Evolutionary conservation across 2,888 invertebrate genomes (phyloP).

Genomic region (Hydropsyche betteni): DNA sequence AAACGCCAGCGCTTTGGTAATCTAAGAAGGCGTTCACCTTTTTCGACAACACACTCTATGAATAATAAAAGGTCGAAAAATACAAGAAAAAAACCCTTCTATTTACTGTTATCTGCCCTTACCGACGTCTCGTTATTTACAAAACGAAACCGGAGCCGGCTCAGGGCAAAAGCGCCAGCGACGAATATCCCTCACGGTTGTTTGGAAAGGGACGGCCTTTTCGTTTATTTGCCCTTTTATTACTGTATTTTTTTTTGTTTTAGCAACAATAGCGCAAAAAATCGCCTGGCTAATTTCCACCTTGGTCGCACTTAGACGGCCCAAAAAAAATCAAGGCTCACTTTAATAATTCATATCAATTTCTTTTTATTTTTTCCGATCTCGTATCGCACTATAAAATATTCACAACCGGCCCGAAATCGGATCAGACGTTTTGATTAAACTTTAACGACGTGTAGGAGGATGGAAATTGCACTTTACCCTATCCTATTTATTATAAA

Average conservation of each 20-base stretch:
- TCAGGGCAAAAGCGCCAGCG: no score
- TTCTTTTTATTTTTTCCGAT: not conserved
- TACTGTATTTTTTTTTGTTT: not conserved
- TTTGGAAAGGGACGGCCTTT: no score
- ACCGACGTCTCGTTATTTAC: slow-evolving; percentile 28
- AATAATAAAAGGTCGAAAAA: slow-evolving; percentile 19
- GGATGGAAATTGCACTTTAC: no score
- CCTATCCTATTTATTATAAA: no score
- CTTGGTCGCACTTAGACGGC: not conserved
- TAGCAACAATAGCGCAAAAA: no score
- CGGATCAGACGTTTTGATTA: no score
- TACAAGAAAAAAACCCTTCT: slow-evolving; percentile 9
- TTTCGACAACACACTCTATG: slow-evolving; percentile 1
- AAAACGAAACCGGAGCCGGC: slow-evolving; percentile 11
- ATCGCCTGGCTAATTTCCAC: slow-evolving; percentile 7
- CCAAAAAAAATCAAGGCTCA: no score
- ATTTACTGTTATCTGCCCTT: slow-evolving; percentile 19
- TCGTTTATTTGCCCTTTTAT: not conserved
- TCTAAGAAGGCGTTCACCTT: slow-evolving; percentile 16
- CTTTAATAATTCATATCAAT: not conserved
- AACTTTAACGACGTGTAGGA: no score
- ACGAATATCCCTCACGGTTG: no score
- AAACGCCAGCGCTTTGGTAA: slow-evolving; percentile 6
- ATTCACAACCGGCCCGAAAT: not conserved
- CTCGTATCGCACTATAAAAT: not conserved